phyloP scores from a whole-genome alignment of 2,797 vertebrate genomes.

The Lutjanus argentimaculatus region DNA sequence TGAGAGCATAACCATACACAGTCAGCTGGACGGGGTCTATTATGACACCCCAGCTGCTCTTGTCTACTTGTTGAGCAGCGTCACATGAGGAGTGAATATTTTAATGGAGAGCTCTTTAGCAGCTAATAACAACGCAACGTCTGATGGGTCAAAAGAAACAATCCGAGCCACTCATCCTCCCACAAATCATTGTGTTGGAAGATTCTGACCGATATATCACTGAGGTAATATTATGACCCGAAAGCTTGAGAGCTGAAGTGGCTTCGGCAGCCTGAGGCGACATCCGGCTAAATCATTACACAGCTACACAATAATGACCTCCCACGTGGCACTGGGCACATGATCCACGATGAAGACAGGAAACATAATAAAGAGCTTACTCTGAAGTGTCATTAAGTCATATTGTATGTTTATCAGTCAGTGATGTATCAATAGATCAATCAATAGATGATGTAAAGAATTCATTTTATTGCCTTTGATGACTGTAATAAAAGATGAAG shows the following conservation, averaged over 20 bases:
- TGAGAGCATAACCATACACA: slow-evolving; percentile 45
- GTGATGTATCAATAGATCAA: too few species aligned
- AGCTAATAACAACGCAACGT: slow-evolving; percentile 7
- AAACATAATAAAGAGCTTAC: not conserved
- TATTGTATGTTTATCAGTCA: not conserved
- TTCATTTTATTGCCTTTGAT: not conserved
- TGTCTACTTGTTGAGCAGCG: not conserved
- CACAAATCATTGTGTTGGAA: not conserved
- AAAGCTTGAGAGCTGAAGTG: slow-evolving; percentile 2
- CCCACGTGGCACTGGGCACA: slow-evolving; percentile 16
- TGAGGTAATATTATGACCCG: not conserved
- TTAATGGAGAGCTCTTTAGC: not conserved
- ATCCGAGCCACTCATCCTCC: not conserved
- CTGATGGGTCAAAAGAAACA: not conserved
- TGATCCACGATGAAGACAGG: slow-evolving; percentile 8
- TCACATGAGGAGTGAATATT: slow-evolving; percentile 39
- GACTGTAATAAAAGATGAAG: not conserved
- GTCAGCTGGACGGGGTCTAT: slow-evolving; percentile 28
- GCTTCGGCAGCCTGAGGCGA: slow-evolving; percentile 13
- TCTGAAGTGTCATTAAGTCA: not conserved
- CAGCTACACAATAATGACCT: slow-evolving; percentile 13
- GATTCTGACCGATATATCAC: fast-evolving
- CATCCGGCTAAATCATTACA: slow-evolving; percentile 47
- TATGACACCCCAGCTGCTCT: slow-evolving; percentile 50
- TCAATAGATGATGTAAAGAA: not conserved